Evolutionary conservation across 2,888 invertebrate genomes (phyloP).

Genomic region (Trissolcus japonicus): DNA sequence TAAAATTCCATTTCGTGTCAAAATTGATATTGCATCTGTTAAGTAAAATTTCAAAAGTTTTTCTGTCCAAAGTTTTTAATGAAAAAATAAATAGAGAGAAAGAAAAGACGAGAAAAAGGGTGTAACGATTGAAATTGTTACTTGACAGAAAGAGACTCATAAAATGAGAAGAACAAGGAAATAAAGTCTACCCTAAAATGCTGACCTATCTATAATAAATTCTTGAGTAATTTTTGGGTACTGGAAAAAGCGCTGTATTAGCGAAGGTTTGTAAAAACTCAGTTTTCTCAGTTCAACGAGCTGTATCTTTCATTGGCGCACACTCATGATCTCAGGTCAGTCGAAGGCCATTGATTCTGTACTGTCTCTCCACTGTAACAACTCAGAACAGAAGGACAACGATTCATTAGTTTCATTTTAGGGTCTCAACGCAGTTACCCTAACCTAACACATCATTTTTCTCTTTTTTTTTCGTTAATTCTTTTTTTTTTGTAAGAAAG

Average conservation of each 20-base stretch:
- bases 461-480: conserved; percentile 8
- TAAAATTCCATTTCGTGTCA: no score
- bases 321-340: conserved; percentile 76
- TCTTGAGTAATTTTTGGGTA: conserved; percentile 66
- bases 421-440: conserved; percentile 69
- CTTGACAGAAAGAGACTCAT: conserved; percentile 62
- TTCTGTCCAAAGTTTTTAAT: no score
- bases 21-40: no score
- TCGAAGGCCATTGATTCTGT: conserved; percentile 76
- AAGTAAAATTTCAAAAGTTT: no score
- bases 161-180: conserved; percentile 65
- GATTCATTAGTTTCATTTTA: conserved; percentile 76
- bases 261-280: conserved; percentile 73
- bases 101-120: no score
- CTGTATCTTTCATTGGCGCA: conserved; percentile 76
- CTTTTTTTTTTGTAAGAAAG: conserved; percentile 17
- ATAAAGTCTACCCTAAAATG: conserved; percentile 73
- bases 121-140: no score
- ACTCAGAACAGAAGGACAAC: conserved; percentile 78
- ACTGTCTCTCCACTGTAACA: conserved; percentile 77
- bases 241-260: conserved; percentile 72
- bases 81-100: no score
- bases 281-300: conserved; percentile 74
- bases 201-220: conserved; percentile 74
- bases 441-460: conserved; percentile 59